Evolutionary conservation across 1,140 invertebrate genomes (phyloP), one percentile per base, ranked within the genome.

Genomic region (Plutomurus gul): DNA sequence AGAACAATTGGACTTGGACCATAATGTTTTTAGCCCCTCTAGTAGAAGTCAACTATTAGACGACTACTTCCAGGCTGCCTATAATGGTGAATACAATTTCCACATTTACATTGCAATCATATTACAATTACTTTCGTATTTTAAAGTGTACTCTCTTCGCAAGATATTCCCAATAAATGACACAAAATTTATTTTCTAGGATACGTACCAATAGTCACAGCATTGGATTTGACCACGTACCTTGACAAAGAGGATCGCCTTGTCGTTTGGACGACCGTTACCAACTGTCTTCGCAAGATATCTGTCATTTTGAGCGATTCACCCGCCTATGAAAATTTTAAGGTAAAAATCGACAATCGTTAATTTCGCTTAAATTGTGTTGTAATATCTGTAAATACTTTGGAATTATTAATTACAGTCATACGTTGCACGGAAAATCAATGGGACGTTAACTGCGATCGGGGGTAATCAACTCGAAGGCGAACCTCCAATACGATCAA

Each of bases 11-110:
- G 71, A 75, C n/a, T 10, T 6, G 27, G 46, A 81, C 37, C 39
- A 76, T 43, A 39, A 8, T 0, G 47, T 81, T 0, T 75, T 81
- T 11, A 51, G 30, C 7, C 39, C 71, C 5, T 60, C 71, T 1
- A 75, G 46, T 27, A 75, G 80, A 72, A 78, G 80, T 75, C 80
- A 81, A 70, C 39, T 81, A 7, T 40, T 81, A 0, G 76, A 81
- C 46, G 80, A 81, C 27, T 81, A 81, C 30, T 78, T 81, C 37
- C 56, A 60, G 7, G 13, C 78, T 4, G 39, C 76, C 18, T 25
- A 18, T 13, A 8, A 16, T 18, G 8, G 65, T 76, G 25, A 25
- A 27, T 46, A 25, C 4, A 27, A 71, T 39, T 36, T 71, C 51
- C 13, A n/a, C 13, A 56, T 1, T 56, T 56, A 10, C 1, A 10